These are phyloP conservation scores for Phania funesta DNA, from an alignment of 2,888 invertebrate genomes.

Conservation along the genomic window DNA sequence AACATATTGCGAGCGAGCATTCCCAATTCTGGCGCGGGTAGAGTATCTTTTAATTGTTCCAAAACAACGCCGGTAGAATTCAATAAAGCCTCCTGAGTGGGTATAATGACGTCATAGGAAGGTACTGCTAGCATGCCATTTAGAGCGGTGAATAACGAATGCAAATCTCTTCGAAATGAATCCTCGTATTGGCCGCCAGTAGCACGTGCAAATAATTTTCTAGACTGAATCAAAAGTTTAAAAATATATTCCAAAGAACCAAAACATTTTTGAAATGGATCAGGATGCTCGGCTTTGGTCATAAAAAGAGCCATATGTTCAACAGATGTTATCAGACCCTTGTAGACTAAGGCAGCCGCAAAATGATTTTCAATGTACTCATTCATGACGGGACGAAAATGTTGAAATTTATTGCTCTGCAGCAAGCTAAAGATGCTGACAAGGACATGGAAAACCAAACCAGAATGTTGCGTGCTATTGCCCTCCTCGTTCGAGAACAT, in stretches of 20 bases:
- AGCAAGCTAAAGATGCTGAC: constrained; percentile 95
- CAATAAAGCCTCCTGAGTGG: constrained; percentile 90
- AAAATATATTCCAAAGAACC: constrained; percentile 95
- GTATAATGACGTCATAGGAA: constrained; percentile 87
- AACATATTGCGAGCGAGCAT: constrained; percentile 89
- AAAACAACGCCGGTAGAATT: constrained; percentile 91
- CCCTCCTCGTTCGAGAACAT: constrained; percentile 97
- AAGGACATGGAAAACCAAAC: constrained; percentile 94
- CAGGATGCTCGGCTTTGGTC: constrained; percentile 91
- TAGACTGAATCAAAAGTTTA: constrained; percentile 94
- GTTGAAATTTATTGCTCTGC: constrained; percentile 95
- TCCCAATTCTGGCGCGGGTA: constrained; percentile 89
- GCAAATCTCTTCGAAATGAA: constrained; percentile 90
- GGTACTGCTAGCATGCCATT: constrained; percentile 88
- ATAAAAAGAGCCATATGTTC: constrained; percentile 94
- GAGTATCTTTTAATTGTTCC: constrained; percentile 88
- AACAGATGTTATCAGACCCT: constrained; percentile 93
- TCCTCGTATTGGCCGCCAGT: constrained; percentile 95
- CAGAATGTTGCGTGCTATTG: constrained; percentile 92
- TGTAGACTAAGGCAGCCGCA: constrained; percentile 96
- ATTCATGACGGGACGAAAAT: constrained; percentile 96
- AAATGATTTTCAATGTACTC: constrained; percentile 97
- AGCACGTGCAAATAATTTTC: constrained; percentile 90
- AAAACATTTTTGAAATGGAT: constrained; percentile 94
- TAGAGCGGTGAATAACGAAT: constrained; percentile 89